phyloP scores from a whole-genome alignment of 2,888 invertebrate species.

The Apodemia hepburni region DNA sequence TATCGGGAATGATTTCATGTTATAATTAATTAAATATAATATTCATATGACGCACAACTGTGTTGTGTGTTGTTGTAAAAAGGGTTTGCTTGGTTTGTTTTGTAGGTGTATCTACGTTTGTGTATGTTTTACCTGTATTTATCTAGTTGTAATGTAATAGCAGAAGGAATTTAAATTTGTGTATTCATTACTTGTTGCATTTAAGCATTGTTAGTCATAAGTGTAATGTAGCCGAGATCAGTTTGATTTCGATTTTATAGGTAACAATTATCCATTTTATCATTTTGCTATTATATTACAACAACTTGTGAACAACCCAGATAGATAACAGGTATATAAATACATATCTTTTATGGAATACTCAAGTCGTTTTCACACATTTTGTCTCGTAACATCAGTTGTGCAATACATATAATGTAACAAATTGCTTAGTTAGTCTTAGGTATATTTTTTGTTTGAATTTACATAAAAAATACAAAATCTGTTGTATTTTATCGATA shows the following conservation, averaged over 20 bases:
- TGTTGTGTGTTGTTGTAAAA: slow-evolving; percentile 70
- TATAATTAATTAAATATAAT: slow-evolving; percentile 57
- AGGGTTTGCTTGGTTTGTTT: slow-evolving; percentile 72
- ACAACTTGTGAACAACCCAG: slow-evolving; percentile 45
- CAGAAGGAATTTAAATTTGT: slow-evolving; percentile 33
- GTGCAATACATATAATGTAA: slow-evolving; percentile 73
- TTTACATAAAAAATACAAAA: slow-evolving; percentile 69
- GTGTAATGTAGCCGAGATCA: slow-evolving; percentile 49
- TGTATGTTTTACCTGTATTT: slow-evolving; percentile 64
- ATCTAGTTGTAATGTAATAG: slow-evolving; percentile 68
- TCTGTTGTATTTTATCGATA: slow-evolving; percentile 77
- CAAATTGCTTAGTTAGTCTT: slow-evolving; percentile 74
- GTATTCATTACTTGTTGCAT: slow-evolving; percentile 47
- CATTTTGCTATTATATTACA: slow-evolving; percentile 23
- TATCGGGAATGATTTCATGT: slow-evolving; percentile 75
- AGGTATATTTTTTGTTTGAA: slow-evolving; percentile 74
- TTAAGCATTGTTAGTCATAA: slow-evolving; percentile 68
- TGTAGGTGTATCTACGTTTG: slow-evolving; percentile 64
- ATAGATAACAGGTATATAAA: slow-evolving; percentile 68
- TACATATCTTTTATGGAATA: slow-evolving; percentile 77
- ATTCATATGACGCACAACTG: slow-evolving; percentile 68
- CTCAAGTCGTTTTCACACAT: slow-evolving; percentile 70
- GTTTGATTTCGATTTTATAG: slow-evolving; percentile 52
- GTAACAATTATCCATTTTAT: slow-evolving; percentile 39
- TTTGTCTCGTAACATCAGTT: slow-evolving; percentile 66